Percentiles rank a stretch among this genome's conserved stretches.
phyloP scores from a whole-genome alignment of 2,113 vertebrate species.

The Morone saxatilis region DNA sequence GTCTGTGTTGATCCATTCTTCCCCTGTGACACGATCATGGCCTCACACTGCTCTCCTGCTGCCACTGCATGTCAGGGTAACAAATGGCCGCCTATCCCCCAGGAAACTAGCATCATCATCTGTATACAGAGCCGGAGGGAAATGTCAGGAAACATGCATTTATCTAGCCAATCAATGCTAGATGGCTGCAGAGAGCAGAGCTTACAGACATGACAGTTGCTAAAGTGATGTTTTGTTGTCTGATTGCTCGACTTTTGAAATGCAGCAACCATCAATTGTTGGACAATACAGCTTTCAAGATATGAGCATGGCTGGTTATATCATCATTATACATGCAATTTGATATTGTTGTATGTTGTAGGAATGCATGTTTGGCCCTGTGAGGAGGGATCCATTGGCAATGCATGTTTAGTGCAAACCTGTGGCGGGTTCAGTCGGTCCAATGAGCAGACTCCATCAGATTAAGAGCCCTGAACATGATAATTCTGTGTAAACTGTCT shows the following conservation, averaged over 20 bases:
- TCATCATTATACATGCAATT: conserved; percentile 7
- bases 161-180: conserved; percentile 59
- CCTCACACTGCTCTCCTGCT: conserved; percentile 30
- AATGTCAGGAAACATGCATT: conserved; percentile 53
- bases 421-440: conserved; percentile 20
- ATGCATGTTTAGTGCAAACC: conserved; percentile 2
- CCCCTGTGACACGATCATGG: conserved; percentile 31
- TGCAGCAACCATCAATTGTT: conserved; percentile 28
- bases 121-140: conserved; percentile 41
- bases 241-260: conserved; percentile 11
- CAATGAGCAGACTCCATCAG: conserved; percentile 23
- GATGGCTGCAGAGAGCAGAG: conserved; percentile 6
- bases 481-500: conserved; percentile 33
- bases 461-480: conserved; percentile 41
- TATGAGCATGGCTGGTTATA: background rate
- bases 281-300: conserved; percentile 30
- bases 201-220: background rate
- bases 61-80: conserved; percentile 47
- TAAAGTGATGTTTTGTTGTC: background rate
- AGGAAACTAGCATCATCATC: conserved; percentile 45
- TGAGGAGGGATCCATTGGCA: background rate
- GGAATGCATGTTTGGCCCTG: background rate
- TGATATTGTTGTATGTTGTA: background rate
- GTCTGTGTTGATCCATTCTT: conserved; percentile 41
- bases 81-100: conserved; percentile 40